phyloP scores from a whole-genome alignment of 2,113 vertebrate genomes.

The Bos indicus region DNA sequence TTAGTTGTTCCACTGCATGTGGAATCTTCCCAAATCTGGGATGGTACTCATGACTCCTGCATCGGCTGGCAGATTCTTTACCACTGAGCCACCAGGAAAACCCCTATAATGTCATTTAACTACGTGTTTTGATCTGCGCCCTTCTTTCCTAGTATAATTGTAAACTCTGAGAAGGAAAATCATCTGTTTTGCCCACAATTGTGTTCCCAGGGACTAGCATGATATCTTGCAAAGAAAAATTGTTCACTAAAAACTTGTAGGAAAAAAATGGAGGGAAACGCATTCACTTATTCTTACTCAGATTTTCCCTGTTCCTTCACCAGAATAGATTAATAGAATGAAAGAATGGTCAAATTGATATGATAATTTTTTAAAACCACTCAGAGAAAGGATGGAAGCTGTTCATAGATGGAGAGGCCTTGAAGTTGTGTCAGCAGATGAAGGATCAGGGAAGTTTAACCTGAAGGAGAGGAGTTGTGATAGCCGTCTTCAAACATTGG shows the following conservation, averaged over 20 bases:
- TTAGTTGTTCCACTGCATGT: not conserved
- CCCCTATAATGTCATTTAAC: not conserved
- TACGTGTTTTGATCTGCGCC: not conserved
- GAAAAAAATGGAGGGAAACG: not conserved
- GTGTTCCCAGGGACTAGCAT: not conserved
- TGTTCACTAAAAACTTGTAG: not conserved
- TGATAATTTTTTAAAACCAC: not conserved
- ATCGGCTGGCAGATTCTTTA: not conserved
- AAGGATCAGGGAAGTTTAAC: not conserved
- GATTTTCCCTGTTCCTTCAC: not conserved
- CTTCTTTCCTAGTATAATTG: not conserved
- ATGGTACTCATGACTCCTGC: not conserved
- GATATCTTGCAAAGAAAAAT: not conserved
- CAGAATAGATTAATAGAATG: not conserved
- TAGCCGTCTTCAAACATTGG: not conserved
- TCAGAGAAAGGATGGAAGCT: not conserved
- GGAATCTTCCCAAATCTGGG: not conserved
- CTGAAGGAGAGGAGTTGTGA: not conserved
- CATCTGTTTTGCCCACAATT: not conserved
- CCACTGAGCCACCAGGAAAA: not conserved
- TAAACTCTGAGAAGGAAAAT: not conserved
- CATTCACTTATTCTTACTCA: not conserved
- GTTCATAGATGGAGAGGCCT: not conserved
- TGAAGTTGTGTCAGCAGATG: not conserved
- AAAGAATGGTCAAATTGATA: not conserved